Evolutionary conservation across 2,797 vertebrate species (phyloP).

Genomic region (Podargus strigoides): DNA sequence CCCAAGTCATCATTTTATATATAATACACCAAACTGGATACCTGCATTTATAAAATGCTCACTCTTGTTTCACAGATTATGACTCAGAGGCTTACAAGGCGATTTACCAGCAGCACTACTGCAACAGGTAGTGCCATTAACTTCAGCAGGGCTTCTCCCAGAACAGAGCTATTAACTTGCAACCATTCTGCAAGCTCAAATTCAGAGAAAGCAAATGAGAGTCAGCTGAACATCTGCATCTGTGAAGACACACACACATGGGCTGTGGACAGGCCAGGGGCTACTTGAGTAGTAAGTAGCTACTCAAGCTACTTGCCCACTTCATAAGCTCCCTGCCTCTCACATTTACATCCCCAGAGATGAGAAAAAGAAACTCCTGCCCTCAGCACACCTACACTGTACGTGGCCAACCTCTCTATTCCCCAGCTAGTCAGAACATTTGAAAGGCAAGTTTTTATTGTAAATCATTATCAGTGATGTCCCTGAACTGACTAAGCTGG

Average conservation of each 20-base stretch:
- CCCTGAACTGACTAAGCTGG: slow-evolving; percentile 2
- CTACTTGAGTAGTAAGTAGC: no score
- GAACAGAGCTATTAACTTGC: background rate
- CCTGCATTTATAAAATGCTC: background rate
- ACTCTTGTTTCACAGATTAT: background rate
- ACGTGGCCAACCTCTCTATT: slow-evolving; percentile 4
- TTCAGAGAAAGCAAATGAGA: background rate
- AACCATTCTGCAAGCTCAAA: background rate
- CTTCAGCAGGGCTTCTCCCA: background rate
- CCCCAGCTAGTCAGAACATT: background rate
- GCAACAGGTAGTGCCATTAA: background rate
- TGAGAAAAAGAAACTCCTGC: background rate
- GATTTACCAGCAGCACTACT: background rate
- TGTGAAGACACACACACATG: background rate
- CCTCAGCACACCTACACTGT: background rate
- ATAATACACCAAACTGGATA: background rate
- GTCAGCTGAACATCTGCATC: background rate
- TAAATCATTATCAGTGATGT: slow-evolving; percentile 8
- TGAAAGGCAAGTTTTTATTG: slow-evolving; percentile 47
- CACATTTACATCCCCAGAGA: background rate
- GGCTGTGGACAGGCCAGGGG: background rate
- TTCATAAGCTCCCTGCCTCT: slow-evolving; percentile 18
- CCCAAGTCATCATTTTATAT: background rate
- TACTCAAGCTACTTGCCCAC: background rate
- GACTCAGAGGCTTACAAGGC: slow-evolving; percentile 1